These are phyloP conservation scores for Macrosiphum euphorbiae DNA, from an alignment of 2,888 invertebrate genomes.

Conservation along the genomic window DNA sequence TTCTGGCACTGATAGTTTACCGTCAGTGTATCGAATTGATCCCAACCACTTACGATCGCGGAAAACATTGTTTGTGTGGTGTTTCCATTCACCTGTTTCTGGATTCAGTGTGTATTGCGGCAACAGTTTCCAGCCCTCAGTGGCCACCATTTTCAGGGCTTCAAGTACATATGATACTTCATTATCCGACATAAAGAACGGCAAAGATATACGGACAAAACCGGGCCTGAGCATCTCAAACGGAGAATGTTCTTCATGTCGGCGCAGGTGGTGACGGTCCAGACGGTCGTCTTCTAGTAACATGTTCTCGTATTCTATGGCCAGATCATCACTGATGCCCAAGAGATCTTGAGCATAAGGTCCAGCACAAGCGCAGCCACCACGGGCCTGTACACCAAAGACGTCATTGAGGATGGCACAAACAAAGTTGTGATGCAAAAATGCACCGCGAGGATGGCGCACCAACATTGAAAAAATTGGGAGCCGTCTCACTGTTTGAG, in stretches of 20 bases:
- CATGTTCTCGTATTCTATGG: conserved; percentile 81
- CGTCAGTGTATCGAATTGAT: conserved; percentile 81
- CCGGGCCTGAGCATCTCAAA: conserved; percentile 86
- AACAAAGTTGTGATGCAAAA: conserved; percentile 89
- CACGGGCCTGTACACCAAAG: conserved; percentile 89
- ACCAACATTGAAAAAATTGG: conserved; percentile 91
- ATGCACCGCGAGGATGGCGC: conserved; percentile 83
- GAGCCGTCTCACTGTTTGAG: conserved; percentile 78
- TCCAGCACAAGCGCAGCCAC: conserved; percentile 85
- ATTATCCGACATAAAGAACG: conserved; percentile 85
- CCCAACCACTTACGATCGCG: conserved; percentile 88
- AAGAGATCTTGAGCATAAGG: conserved; percentile 88
- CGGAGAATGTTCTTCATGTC: conserved; percentile 73
- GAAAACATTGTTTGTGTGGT: conserved; percentile 82
- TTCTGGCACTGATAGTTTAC: conserved; percentile 82
- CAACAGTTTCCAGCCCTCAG: conserved; percentile 89
- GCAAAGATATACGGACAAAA: conserved; percentile 86
- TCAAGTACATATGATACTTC: conserved; percentile 86
- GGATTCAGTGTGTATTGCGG: conserved; percentile 90
- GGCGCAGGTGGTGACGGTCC: conserved; percentile 72
- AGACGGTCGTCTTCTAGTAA: conserved; percentile 76
- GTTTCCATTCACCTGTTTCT: conserved; percentile 91
- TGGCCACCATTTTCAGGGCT: conserved; percentile 88
- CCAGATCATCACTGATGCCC: conserved; percentile 84
- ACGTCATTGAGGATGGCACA: conserved; percentile 90